Percentiles rank a stretch among this genome's conserved stretches.
Conservation (phyloP, 2,888 invertebrate species). For the Melinaea marsaeus region DNA sequence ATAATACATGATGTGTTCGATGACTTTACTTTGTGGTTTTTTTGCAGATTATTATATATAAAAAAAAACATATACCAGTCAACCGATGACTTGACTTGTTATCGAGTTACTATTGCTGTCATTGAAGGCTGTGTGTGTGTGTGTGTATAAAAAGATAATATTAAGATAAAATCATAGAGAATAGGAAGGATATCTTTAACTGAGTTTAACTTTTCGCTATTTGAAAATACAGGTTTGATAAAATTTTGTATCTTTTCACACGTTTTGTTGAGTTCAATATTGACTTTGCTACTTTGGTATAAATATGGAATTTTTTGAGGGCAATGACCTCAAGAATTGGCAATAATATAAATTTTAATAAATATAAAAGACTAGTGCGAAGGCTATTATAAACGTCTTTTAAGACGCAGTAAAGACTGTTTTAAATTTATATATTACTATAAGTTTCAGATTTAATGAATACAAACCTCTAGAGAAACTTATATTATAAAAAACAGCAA, state of each 20-base stretch:
- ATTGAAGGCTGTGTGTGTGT: constrained; percentile 7
- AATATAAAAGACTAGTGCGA: not conserved
- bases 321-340: constrained; percentile 8
- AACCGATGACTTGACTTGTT: constrained; percentile 1
- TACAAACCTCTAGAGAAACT: not conserved
- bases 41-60: not conserved
- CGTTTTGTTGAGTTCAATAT: not conserved
- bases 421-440: not conserved
- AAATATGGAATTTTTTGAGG: not conserved
- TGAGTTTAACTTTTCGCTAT: not conserved
- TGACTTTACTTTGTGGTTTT: constrained; percentile 12
- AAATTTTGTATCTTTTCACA: no score
- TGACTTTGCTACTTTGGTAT: not conserved
- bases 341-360: no score
- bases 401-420: not conserved
- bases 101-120: constrained; percentile 5
- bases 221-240: no score
- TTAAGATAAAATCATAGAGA: constrained; percentile 11
- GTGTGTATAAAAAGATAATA: constrained; percentile 8
- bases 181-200: not conserved
- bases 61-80: not conserved
- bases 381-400: not conserved
- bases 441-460: not conserved
- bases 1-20: constrained; percentile 9
- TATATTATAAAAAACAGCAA: not conserved